Evolutionary conservation across 2,797 vertebrate genomes (phyloP), one percentile per base, ranked within the genome.

Genomic region (Syngnathus acus): DNA sequence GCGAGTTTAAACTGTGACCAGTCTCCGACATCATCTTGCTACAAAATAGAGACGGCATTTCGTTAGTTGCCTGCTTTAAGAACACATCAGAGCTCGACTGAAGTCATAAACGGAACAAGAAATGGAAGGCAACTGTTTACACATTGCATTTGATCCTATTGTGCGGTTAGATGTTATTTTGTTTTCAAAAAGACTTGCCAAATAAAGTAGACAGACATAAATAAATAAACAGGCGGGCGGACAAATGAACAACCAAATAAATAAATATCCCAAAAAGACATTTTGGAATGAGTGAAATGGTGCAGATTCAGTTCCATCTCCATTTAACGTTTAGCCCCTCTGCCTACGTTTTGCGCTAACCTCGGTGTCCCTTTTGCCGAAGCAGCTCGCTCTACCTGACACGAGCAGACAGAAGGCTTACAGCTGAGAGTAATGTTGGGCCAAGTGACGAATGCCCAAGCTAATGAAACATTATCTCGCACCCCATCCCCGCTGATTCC

Each of bases 391-490:
- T 67, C 39, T 71, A 42, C 60, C 50, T 67, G 50, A 11, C 62
- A 6, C 59, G 23, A 61, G 43, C 60, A 32, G 43, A 39, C 63
- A 54, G 61, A 76, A 63, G 62, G 60, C 60, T 62, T 48, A 48
- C 45, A 39, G 67, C 65, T 74, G 39, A 67, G 64, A 75, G 68
- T 78, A 81, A 81, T 62, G 72, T 77, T 32, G 55, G 67, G 72
- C 74, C 66, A 51, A 54, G 68, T 79, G 80, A 85, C 77, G 78
- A 84, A 86, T 75, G 76, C 67, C 71, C 74, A 69, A 72, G 78
- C 75, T 89, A 86, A 88, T 85, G 82, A 86, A 88, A 82, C 79
- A 82, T 84, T 59, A 78, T 83, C 77, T 76, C 64, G 32, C 43
- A 10, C 23, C 14, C 59, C 39, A 61, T 42, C 60, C 60, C 40